Conservation (phyloP, 2,797 vertebrate genomes). For the Sciurus carolinensis region DNA sequence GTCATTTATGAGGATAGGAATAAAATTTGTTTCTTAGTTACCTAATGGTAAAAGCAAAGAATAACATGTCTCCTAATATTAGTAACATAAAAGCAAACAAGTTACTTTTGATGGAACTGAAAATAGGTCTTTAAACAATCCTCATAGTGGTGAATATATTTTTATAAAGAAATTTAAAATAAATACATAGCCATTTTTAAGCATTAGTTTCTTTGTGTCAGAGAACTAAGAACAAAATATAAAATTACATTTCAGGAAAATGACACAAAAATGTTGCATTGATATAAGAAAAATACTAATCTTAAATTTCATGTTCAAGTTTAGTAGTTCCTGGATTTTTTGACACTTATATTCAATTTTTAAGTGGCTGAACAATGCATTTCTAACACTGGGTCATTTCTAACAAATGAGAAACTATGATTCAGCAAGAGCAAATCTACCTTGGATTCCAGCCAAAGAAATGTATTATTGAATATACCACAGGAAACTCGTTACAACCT, state of each 20-base stretch:
- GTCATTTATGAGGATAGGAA: background rate
- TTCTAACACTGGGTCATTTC: background rate
- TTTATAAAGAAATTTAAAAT: conserved; percentile 1
- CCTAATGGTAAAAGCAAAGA: background rate
- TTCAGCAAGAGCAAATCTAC: conserved; percentile 29
- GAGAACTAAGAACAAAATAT: conserved; percentile 27
- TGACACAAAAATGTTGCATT: background rate
- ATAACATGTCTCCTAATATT: background rate
- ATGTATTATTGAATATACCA: conserved; percentile 39
- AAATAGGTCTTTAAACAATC: background rate
- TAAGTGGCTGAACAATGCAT: background rate
- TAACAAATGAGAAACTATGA: conserved; percentile 36
- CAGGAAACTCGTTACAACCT: background rate
- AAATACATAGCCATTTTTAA: background rate
- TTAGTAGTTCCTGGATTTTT: conserved; percentile 5
- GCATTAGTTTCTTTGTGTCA: background rate
- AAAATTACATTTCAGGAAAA: conserved; percentile 7
- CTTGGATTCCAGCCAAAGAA: background rate
- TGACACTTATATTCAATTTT: background rate
- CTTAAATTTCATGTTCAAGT: background rate
- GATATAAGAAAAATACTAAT: conserved; percentile 11
- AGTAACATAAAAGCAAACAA: conserved; percentile 26
- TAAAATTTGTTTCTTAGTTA: background rate
- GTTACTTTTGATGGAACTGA: background rate
- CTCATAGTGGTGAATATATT: background rate